These are phyloP conservation scores for Spatula versicolor DNA, from an alignment of 2,797 vertebrate species.

Conservation along the genomic window DNA sequence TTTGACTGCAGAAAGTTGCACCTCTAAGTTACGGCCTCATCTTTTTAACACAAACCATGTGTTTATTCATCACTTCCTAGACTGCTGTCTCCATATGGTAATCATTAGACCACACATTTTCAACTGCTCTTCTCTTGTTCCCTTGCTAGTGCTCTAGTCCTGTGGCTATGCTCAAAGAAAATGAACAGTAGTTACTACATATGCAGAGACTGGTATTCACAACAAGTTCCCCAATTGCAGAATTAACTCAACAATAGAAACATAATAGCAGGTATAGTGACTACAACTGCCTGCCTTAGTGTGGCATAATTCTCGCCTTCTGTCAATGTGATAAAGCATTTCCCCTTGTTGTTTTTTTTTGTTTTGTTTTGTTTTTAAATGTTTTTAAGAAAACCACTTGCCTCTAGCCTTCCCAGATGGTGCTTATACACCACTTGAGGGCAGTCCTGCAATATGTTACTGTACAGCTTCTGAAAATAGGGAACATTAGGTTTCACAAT, in stretches of 20 bases:
- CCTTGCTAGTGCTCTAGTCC: neutral
- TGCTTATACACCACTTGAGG: constrained; percentile 93
- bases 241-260: neutral
- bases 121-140: neutral
- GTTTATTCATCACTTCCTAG: neutral
- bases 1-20: neutral
- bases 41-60: neutral
- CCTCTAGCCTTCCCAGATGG: constrained; percentile 92
- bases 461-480: constrained; percentile 90
- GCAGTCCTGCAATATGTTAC: constrained; percentile 88
- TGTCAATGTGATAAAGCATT: neutral
- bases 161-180: neutral
- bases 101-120: neutral
- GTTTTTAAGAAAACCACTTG: constrained; percentile 59
- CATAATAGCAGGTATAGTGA: neutral
- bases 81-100: neutral
- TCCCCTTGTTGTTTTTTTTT: neutral
- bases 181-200: neutral
- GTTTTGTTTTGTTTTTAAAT: neutral
- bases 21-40: neutral
- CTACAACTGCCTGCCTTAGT: neutral
- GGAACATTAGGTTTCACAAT: constrained; percentile 90
- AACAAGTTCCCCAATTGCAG: neutral
- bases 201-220: neutral
- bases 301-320: neutral